Base-by-base conservation (phyloP, 1,140 invertebrate species). In the Hylyphantes graminicola region DNA sequence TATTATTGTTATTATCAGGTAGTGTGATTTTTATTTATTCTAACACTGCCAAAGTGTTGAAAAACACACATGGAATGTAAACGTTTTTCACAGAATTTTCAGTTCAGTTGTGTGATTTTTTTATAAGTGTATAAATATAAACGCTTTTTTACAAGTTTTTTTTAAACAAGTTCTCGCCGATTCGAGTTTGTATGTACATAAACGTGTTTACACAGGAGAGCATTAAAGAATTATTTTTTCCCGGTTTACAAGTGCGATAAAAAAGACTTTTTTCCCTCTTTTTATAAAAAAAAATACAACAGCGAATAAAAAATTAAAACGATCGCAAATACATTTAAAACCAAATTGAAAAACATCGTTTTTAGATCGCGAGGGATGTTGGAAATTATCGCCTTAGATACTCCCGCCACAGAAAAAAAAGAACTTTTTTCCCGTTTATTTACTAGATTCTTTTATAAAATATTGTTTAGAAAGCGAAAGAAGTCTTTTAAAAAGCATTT, bases 281-380 rank as follows among this genome's bases (percentile, higher is more conserved):
- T 61, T 63, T 63, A 61, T 76, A 76, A 57, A 35, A 13, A 17
- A 35, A 55, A 53, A 63, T 63, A 63, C 64, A 50, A 76, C 61
- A 76, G 74, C 35, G 35, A 19, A 17, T 35, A 48, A 2, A 11
- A 17, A 70, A 70, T 48, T 51, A 70, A 70, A 70, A 55, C n/a
- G 35, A 63, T 76, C 59, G 59, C 74, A 63, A 76, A 76, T 59
- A 76, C 74, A 76, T 63, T 76, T 61, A 63, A 55, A 76, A 61
- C 50, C 17, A 76, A 15, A 76, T 63, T 63, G 74, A 76, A 70
- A 76, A 76, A 76, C 74, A 76, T 55, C 74, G 61, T 76, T 76
- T 63, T 63, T 19, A 17, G 50, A 76, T 61, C 74, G 64, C 74
- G 64, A 59, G 74, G 74, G 57, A 61, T 63, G 55, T 15, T 4